These are phyloP conservation scores for Chironomus tentans DNA, from an alignment of 2,888 invertebrate genomes.

Conservation along the genomic window DNA sequence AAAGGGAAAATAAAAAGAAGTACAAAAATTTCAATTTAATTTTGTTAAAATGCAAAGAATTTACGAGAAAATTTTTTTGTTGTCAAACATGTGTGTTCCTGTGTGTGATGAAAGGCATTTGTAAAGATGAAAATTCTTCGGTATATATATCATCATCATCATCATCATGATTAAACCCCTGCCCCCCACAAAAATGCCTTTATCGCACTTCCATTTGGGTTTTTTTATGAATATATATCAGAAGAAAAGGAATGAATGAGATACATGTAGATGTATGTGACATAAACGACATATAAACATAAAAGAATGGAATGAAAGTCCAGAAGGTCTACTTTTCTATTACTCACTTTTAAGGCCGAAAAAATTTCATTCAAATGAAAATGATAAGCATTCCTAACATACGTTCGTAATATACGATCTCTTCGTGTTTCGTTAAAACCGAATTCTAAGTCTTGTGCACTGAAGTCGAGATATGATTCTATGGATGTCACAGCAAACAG, in stretches of 20 bases:
- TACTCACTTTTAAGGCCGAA: slow-evolving; percentile 61
- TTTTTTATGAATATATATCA: too few relatives aligned
- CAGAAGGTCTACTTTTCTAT: background rate
- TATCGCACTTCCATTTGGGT: too few relatives aligned
- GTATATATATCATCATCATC: background rate
- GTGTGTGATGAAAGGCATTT: background rate
- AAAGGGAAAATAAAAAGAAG: background rate
- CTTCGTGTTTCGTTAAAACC: slow-evolving; percentile 84
- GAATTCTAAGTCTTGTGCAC: slow-evolving; percentile 76
- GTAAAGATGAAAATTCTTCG: background rate
- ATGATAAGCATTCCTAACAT: slow-evolving; percentile 88
- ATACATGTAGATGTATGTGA: too few relatives aligned
- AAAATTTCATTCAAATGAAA: slow-evolving; percentile 93
- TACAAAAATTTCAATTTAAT: background rate
- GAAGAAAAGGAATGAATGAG: too few relatives aligned
- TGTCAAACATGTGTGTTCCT: background rate
- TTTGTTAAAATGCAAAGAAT: background rate
- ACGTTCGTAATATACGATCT: slow-evolving; percentile 79
- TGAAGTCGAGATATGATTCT: slow-evolving; percentile 73
- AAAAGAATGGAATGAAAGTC: background rate
- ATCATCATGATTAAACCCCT: background rate
- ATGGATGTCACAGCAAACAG: slow-evolving; percentile 76
- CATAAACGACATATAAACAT: too few relatives aligned
- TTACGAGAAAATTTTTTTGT: background rate
- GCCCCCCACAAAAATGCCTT: too few relatives aligned